Base-by-base conservation (phyloP, 1,140 invertebrate genomes). In the Drosophila eugracilis region DNA sequence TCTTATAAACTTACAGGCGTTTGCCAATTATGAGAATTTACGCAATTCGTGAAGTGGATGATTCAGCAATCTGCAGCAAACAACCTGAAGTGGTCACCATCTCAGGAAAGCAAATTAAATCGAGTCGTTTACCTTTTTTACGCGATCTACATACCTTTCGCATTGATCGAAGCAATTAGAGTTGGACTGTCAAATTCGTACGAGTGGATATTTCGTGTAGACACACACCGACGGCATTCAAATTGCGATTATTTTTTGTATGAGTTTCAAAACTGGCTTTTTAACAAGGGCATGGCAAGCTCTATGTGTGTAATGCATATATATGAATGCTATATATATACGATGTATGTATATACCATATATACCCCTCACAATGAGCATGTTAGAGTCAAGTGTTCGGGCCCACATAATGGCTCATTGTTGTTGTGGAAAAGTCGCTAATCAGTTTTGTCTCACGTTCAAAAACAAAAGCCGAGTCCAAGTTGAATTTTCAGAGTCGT, bases 391-490 rank as follows among this genome's bases (percentile, higher is more conserved):
- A 70, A 70, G 66, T 65, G 67, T 47, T 67, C 44, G 71, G 77
- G 49, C 45, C 54, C 66, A 73, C 53, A 72, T 60, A 47, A 45
- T 50, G 54, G 54, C 52, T 39, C 50, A 52, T 57, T 78, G 39
- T 71, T 55, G 62, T 48, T 60, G 70, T 44, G 75, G 48, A 70
- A 78, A 81, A 81, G 62, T 81, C 55, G 63, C 83, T 84, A 83
- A 83, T 85, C 79, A 83, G 75, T 83, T 84, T 75, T 63, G 79
- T 85, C 79, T 67, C 79, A 85, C 79, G 79, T 84, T 84, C 79
- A 48, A 78, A 80, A 84, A 63, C 71, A 84, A 84, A 84, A 85
- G 53, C 54, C 72, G n/a, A 66, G 65, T 62, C 65, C 70, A 48
- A 66, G 58, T 55, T 73, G 44, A 17, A 58, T 17, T 28, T 17